Evolutionary conservation across 2,797 vertebrate genomes (phyloP).

Genomic region (Micropoecilia bifurca): DNA sequence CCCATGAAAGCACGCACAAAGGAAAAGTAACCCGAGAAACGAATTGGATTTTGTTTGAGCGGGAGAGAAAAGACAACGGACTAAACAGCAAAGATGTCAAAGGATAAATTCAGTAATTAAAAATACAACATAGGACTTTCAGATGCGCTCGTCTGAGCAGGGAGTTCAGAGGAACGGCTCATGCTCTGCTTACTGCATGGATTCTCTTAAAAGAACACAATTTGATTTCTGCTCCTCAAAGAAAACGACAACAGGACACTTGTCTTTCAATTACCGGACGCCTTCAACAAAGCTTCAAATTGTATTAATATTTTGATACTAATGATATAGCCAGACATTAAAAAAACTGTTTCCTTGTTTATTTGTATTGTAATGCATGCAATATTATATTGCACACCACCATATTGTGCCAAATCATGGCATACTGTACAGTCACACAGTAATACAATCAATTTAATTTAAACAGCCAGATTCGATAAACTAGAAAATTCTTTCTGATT

Average conservation of each 20-base stretch:
- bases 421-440: too few species aligned
- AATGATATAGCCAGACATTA: background rate
- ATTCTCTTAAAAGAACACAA: constrained; percentile 9
- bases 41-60: constrained; percentile 39
- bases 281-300: background rate
- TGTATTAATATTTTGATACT: background rate
- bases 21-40: constrained; percentile 16
- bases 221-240: background rate
- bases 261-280: background rate
- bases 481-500: too few species aligned
- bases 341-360: background rate
- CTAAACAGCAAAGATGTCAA: constrained; percentile 18
- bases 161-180: constrained; percentile 32
- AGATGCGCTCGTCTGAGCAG: constrained; percentile 28
- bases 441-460: too few species aligned
- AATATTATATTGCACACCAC: background rate
- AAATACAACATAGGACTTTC: constrained; percentile 5
- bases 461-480: too few species aligned
- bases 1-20: constrained; percentile 39
- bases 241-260: background rate
- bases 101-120: constrained; percentile 34
- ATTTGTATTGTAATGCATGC: background rate
- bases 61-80: constrained; percentile 1
- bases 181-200: constrained; percentile 18
- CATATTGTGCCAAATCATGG: background rate